These are phyloP conservation scores for Drosophila aff. DNA, from an alignment of 1,140 invertebrate genomes.

Conservation along the genomic window DNA sequence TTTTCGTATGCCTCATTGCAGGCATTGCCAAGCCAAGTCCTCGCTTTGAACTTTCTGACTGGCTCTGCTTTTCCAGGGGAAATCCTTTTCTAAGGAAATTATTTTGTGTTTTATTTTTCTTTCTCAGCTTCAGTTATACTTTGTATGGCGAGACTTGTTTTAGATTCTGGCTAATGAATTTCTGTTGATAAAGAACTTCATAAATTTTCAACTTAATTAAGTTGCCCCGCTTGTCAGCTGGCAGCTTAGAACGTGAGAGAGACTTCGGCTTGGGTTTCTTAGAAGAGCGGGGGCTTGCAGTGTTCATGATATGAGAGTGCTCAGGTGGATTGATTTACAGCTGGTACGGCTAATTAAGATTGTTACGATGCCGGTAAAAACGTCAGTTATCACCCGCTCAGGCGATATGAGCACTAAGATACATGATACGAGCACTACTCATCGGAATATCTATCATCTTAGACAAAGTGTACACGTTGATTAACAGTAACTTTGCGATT, in stretches of 20 bases:
- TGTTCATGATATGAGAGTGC: constrained; percentile 12
- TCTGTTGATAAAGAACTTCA: constrained; percentile 71
- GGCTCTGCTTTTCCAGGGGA: constrained; percentile 36
- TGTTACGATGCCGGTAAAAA: constrained; percentile 14
- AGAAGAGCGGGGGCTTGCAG: background rate
- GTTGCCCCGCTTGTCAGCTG: constrained; percentile 38
- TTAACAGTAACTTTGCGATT: background rate
- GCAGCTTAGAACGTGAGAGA: constrained; percentile 47
- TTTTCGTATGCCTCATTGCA: constrained; percentile 71
- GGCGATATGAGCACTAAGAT: background rate
- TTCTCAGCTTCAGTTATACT: constrained; percentile 3
- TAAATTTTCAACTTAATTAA: constrained; percentile 84
- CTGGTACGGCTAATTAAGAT: constrained; percentile 37
- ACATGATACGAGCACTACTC: background rate
- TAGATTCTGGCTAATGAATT: constrained; percentile 71
- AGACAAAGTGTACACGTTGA: background rate
- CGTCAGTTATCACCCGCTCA: constrained; percentile 11
- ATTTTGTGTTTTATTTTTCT: constrained; percentile 38
- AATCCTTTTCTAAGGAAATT: constrained; percentile 67
- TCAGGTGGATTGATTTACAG: constrained; percentile 37
- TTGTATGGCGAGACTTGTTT: constrained; percentile 23
- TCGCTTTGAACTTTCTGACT: constrained; percentile 59
- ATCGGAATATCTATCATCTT: background rate
- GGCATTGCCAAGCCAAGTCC: constrained; percentile 15
- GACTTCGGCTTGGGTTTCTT: constrained; percentile 5